Evolutionary conservation across 2,797 vertebrate species (phyloP), one percentile per base, ranked within the genome.

Genomic region (Pteronotus mesoamericanus): DNA sequence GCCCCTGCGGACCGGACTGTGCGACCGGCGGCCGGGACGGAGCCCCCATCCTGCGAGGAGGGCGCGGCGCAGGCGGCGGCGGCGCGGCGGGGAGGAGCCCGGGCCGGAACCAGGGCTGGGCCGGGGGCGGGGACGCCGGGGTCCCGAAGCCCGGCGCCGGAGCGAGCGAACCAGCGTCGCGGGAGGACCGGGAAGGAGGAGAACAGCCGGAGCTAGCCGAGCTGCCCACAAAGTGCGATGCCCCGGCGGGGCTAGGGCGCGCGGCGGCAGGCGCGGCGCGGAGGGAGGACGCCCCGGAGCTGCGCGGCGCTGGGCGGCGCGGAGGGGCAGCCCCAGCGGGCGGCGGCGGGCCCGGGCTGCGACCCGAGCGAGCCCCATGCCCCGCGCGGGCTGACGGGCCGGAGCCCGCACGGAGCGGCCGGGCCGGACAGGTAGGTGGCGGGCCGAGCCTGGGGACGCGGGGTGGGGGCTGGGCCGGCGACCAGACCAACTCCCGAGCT

Each of bases 91-190:
- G 97, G 96, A 96, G 97, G 97, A 98, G 96, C 97, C 97, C 93
- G 86, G 96, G 97, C 97, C 95, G 97, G 97, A 97, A 97, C 97
- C 96, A 97, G 97, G 97, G 97, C 95, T 95, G 97, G 97, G 97
- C 97, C 91, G 97, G 94, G 97, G 97, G 96, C 97, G 97, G 97
- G 96, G 97, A 98, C 97, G 96, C 97, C 96, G 93, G 97, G 97
- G 97, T 97, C 97, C 97, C 74, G 96, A 96, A 97, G 96, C 94
- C 72, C 42, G 96, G 92, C 94, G 93, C 96, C 90, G 66, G 89
- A 97, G 96, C 96, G 59, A 79, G 83, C 91, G 87, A 61, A 75
- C 94, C 3, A 89, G 86, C 95, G 93, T 83, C 95, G 96, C 96
- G 68, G 95, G 87, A 86, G 91, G 68, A 86, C 37, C 61, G 93